Evolutionary conservation across 1,140 invertebrate species (phyloP), one percentile per base, ranked within the genome.

Genomic region (Aphaenogaster rudis): DNA sequence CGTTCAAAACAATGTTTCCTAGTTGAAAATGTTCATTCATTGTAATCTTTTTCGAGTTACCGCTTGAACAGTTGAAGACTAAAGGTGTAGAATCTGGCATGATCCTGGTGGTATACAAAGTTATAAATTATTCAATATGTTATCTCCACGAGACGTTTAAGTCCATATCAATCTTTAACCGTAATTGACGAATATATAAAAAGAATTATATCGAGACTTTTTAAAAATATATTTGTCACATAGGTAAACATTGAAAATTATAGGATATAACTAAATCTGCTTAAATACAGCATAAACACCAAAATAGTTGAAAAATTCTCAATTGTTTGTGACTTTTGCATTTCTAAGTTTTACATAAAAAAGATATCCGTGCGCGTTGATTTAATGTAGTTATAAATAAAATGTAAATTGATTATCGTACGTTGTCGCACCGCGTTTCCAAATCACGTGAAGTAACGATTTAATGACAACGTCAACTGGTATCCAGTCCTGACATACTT

Each of bases 401-500:
- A 39, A 5, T n/a, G 13, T 17, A 39, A 11, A n/a, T 86, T 33
- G 82, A 7, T 64, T 33, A 84, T 94, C 94, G 91, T 95, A 97
- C 97, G 96, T 96, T 64, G 95, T 93, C 0, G 96, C 96, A 13
- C 97, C 97, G 87, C 97, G 96, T 78, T 97, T 96, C 97, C 98
- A 98, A 0, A 97, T 96, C 0, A 97, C 96, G 2, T 96, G 96
- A 39, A 99, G 97, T 92, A 99, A 96, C 2, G 96, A 96, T 92
- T 98, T 98, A 21, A 98, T 97, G 0, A 97, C 97, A 3, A 98
- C 92, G 93, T 99, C 99, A 0, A 98, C 98, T 0, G 99, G 98
- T 28, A 99, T 97, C 72, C 98, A 97, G 94, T 99, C 99, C 0
- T 97, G 96, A 39, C 95, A 95, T 36, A 96, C 93, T 9, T 97